Conservation (phyloP, 2,113 vertebrate species). For the Pogonocichla stellata region DNA sequence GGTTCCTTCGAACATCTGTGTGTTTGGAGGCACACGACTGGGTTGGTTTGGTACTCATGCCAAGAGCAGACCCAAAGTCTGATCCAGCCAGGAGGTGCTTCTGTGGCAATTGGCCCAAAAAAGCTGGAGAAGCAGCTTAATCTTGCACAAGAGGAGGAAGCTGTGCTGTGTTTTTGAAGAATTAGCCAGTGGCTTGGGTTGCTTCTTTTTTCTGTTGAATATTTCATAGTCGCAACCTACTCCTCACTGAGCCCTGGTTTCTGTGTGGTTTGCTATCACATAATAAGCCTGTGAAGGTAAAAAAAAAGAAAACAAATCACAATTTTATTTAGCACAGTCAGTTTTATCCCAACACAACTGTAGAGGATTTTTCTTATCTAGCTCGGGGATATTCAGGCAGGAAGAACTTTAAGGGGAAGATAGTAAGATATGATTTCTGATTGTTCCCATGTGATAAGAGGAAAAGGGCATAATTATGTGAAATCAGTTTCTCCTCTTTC, state of each 20-base stretch:
- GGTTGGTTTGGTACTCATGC: background rate
- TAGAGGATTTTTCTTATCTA: background rate
- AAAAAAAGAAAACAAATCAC: background rate
- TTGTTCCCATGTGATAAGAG: background rate
- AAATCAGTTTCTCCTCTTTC: slow-evolving; percentile 9
- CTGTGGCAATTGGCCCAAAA: slow-evolving; percentile 38
- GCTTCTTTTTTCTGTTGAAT: background rate
- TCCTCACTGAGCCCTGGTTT: background rate
- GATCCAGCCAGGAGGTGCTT: slow-evolving; percentile 31
- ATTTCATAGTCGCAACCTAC: background rate
- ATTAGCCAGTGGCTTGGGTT: background rate
- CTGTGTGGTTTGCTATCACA: background rate
- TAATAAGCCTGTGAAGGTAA: background rate
- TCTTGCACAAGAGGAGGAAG: background rate
- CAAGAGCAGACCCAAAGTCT: slow-evolving; percentile 22
- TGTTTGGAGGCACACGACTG: background rate
- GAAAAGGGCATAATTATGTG: background rate
- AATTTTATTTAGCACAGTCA: background rate
- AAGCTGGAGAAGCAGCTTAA: background rate
- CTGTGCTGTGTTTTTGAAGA: background rate
- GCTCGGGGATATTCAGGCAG: background rate
- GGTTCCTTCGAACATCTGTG: slow-evolving; percentile 57
- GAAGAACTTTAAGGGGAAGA: background rate
- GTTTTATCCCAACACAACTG: background rate
- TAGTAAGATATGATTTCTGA: background rate